Conservation (phyloP, 2,113 vertebrate genomes). For the Zosterops lateralis region DNA sequence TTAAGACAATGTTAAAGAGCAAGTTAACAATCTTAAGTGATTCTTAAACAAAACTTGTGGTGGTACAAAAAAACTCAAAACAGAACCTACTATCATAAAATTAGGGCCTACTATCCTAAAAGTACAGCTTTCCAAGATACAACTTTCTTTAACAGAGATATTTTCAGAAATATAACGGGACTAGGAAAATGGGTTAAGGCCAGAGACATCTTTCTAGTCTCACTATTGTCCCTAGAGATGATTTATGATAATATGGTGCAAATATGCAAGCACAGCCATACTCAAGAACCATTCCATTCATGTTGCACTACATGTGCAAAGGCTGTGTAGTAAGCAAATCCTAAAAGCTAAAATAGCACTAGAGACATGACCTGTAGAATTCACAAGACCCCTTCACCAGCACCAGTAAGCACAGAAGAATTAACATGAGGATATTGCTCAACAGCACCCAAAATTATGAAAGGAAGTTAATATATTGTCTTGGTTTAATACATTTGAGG, state of each 20-base stretch:
- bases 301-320: rapidly evolving
- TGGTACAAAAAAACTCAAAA: not conserved
- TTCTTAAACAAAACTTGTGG: not conserved
- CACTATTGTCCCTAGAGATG: not conserved
- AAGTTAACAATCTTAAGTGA: not conserved
- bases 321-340: not conserved
- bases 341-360: not conserved
- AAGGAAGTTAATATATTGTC: not conserved
- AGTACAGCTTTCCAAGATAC: not conserved
- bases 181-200: not conserved
- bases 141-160: not conserved
- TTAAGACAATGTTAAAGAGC: not conserved
- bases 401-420: not conserved
- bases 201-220: not conserved
- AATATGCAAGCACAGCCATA: not conserved
- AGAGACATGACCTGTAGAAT: not conserved
- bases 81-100: not conserved
- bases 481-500: not conserved
- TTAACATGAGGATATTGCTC: not conserved
- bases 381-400: not conserved
- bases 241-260: not conserved
- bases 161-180: not conserved
- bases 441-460: not conserved
- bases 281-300: not conserved
- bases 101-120: not conserved